Evolutionary conservation across 2,113 vertebrate genomes (phyloP), one percentile per base, ranked within the genome.

Genomic region (Rana temporaria): DNA sequence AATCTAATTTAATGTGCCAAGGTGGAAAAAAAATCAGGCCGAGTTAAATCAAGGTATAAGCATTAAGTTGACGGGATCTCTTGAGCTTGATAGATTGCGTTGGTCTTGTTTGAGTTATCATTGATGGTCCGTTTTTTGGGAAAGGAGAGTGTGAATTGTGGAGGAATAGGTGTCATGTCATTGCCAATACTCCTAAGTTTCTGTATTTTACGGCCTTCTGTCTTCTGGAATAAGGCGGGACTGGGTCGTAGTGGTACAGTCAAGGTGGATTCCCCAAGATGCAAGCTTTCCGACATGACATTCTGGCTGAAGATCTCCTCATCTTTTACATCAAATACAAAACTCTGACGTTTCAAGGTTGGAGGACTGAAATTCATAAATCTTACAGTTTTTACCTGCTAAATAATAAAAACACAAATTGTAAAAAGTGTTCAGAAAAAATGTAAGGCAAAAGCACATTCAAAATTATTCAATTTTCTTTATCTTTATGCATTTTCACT

Each of bases 361-460:
- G 93, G 88, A 64, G 93, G 87, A 91, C 90, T 96, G 84, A 91
- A 92, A 85, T 95, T 95, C 85, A 95, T 88, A 87, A 99, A 99
- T 78, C 97, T 87, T 86, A 99, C 98, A 0, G 97, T 97, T 89
- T 99, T 99, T 82, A 93, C 91, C 69, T 95, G 95, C 97, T 99
- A 79, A 87, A 87, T 0, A 87, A 0, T 30, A 77, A 89, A 82
- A 89, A 84, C 38, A 71, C 57, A 48, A 9, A 48, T 14, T 48
- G 12, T 14, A 12, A 48, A 30, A 11, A 12, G 9, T 48, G 6
- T 48, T 48, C 34, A 38, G 34, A 38, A 38, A 38, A 5, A 8
- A 6, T 4, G 34, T 5, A 38, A 38, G 34, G 7, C 0, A 38
- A 38, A 38, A 38, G 7, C 34, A 38, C 34, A 38, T 38, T 38